These are phyloP conservation scores for Calcarius lapponicus DNA, from an alignment of 2,797 vertebrate species.

Conservation along the genomic window DNA sequence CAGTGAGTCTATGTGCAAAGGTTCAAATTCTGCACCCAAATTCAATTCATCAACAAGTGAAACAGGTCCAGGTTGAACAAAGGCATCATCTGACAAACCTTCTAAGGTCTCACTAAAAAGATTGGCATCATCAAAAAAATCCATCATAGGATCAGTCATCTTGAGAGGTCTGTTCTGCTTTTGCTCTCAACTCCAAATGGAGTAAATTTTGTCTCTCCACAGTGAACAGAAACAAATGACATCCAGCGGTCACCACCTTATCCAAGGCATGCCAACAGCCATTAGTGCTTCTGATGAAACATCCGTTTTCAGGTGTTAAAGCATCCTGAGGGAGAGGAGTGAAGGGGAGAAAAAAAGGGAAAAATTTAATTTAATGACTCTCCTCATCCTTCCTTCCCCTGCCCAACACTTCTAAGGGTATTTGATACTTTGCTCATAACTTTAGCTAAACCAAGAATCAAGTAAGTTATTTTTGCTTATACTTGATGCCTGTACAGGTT, in stretches of 20 bases:
- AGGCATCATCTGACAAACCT: slow-evolving; percentile 90
- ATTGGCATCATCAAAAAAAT: slow-evolving; percentile 96
- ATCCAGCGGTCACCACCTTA: slow-evolving; percentile 74
- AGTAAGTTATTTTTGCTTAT: not conserved
- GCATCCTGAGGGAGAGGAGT: slow-evolving; percentile 64
- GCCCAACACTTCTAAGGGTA: not conserved
- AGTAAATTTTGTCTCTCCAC: slow-evolving; percentile 63
- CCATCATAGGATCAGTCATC: slow-evolving; percentile 90
- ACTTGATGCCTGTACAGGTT: not conserved
- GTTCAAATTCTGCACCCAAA: slow-evolving; percentile 92
- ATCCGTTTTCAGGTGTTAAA: slow-evolving; percentile 64
- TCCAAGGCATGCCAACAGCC: slow-evolving; percentile 75
- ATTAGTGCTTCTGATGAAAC: slow-evolving; percentile 70
- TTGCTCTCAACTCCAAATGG: slow-evolving; percentile 71
- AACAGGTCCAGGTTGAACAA: slow-evolving; percentile 86
- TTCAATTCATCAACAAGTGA: slow-evolving; percentile 96
- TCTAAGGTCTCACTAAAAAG: slow-evolving; percentile 94
- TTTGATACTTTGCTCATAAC: not conserved
- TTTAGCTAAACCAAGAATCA: not conserved
- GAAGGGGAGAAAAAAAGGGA: not conserved
- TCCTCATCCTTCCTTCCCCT: not conserved
- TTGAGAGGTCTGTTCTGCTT: slow-evolving; percentile 71
- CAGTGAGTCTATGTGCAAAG: slow-evolving; percentile 89
- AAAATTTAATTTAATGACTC: not conserved
- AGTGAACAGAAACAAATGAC: slow-evolving; percentile 76